Conservation (phyloP, 30 jellyfish, hydroid and myxozoan species). For the Hydractinia echinata region DNA sequence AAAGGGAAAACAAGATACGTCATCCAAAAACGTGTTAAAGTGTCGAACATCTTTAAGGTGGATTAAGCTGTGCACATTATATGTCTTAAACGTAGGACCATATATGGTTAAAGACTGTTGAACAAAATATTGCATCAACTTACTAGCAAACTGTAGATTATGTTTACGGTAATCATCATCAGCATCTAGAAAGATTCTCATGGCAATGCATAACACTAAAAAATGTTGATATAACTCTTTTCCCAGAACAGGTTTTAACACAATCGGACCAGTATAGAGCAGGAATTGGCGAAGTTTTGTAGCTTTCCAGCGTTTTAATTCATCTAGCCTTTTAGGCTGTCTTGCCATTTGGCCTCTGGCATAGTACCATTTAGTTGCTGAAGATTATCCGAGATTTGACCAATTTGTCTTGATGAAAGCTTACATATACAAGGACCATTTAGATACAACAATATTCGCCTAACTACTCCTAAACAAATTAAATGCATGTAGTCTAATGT, state of each 20-base stretch:
- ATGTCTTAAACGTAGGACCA: slow-evolving; percentile 32
- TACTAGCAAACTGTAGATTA: slow-evolving; percentile 28
- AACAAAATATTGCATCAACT: slow-evolving; percentile 30
- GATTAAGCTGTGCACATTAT: slow-evolving; percentile 37
- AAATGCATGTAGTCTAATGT: slow-evolving; percentile 32
- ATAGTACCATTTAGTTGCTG: slow-evolving; percentile 5
- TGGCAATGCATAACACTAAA: too few relatives aligned
- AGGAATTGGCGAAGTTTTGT: too few relatives aligned
- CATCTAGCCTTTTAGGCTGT: slow-evolving; percentile 48
- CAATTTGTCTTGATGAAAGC: slow-evolving; percentile 25
- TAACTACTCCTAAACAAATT: slow-evolving; percentile 47
- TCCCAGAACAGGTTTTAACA: too few relatives aligned
- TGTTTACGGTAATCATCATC: slow-evolving; percentile 13
- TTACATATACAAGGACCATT: slow-evolving; percentile 35
- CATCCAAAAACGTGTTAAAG: slow-evolving; percentile 27
- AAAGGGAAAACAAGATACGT: slow-evolving; percentile 34
- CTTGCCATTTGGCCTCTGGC: slow-evolving; percentile 50
- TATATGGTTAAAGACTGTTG: slow-evolving; percentile 19
- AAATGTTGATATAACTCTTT: too few relatives aligned
- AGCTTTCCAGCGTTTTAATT: slow-evolving; percentile 45
- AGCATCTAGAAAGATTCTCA: too few relatives aligned
- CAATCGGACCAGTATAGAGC: too few relatives aligned
- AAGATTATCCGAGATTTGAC: slow-evolving; percentile 31
- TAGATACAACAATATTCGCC: slow-evolving; percentile 16
- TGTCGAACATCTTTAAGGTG: slow-evolving; percentile 26